phyloP scores from a whole-genome alignment of 2,113 vertebrate species.

The Ictalurus punctatus region DNA sequence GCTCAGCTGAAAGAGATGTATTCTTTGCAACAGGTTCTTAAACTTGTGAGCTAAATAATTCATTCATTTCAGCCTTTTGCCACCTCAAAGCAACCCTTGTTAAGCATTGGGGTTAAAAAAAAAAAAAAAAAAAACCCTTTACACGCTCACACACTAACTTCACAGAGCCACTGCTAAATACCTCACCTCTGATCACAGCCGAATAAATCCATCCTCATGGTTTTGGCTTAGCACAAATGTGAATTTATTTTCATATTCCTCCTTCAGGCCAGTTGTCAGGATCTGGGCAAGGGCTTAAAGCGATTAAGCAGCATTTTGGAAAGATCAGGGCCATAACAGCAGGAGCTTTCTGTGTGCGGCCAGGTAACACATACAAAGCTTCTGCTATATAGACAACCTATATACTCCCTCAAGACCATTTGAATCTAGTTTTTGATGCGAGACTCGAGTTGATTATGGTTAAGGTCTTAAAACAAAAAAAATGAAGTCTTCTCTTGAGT shows the following conservation, averaged over 20 bases:
- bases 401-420: background rate
- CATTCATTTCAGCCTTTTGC: background rate
- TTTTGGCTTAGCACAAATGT: slow-evolving; percentile 26
- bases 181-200: slow-evolving; percentile 10
- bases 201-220: slow-evolving; percentile 23
- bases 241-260: slow-evolving; percentile 42
- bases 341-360: slow-evolving; percentile 29
- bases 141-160: slow-evolving; percentile 27
- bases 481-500: slow-evolving; percentile 13
- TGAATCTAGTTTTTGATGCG: background rate
- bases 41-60: background rate
- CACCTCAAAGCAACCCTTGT: background rate
- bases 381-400: slow-evolving; percentile 17
- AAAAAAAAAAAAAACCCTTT: background rate
- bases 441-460: background rate
- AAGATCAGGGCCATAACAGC: slow-evolving; percentile 37
- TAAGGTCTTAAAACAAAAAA: slow-evolving; percentile 6
- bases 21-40: background rate
- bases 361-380: slow-evolving; percentile 8
- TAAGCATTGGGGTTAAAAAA: background rate
- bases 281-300: slow-evolving; percentile 23
- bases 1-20: slow-evolving; percentile 16
- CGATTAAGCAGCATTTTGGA: slow-evolving; percentile 30
- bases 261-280: background rate
- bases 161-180: slow-evolving; percentile 4